Base-by-base conservation (phyloP, 2,113 vertebrate species). In the Hipposideros armiger region DNA sequence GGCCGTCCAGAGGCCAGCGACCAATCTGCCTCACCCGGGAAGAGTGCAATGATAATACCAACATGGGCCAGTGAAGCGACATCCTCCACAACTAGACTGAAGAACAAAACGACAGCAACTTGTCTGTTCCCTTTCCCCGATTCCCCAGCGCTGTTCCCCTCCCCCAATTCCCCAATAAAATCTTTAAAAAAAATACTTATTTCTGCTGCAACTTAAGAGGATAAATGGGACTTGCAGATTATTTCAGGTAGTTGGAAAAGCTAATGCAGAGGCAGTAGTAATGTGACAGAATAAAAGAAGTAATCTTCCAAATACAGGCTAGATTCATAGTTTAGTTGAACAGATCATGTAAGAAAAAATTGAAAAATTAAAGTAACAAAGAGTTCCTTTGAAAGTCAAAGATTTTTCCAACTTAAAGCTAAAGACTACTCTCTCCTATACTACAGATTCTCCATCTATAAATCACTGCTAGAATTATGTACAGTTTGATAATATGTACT, bases 161-260 rank as follows among this genome's bases (percentile, higher is more conserved):
- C 36, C 36, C 36, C 36, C 36, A 36, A 36, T 36, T 36, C 36
- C 36, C 36, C 36, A 36, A 36, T 36, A 36, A 36, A 36, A 36
- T 36, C 36, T 36, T 36, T 36, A 36, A 36, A 36, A 36, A 36
- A 36, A 50, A 50, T 50, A 50, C 2, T 45, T 90, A 67, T 58
- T 94, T 91, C 87, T 42, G n/a, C 80, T 86, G 28, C 42, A 93
- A 86, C 24, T 74, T n/a, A 15, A 15, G 56, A 92, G 82, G 85
- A 50, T 45, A 70, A 47, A 60, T 77, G 70, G 58, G 40, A 70
- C 67, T 77, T 77, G 54, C 11, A 77, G 10, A 19, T 72, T 40
- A 83, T 47, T 82, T 77, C 47, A 82, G 58, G 60, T 8, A 76
- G 28, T 0, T 54, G 32, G n/a, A 81, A 94, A 92, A 81, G 60